phyloP scores from a whole-genome alignment of 2,113 vertebrate genomes.

The Tragelaphus strepsiceros region DNA sequence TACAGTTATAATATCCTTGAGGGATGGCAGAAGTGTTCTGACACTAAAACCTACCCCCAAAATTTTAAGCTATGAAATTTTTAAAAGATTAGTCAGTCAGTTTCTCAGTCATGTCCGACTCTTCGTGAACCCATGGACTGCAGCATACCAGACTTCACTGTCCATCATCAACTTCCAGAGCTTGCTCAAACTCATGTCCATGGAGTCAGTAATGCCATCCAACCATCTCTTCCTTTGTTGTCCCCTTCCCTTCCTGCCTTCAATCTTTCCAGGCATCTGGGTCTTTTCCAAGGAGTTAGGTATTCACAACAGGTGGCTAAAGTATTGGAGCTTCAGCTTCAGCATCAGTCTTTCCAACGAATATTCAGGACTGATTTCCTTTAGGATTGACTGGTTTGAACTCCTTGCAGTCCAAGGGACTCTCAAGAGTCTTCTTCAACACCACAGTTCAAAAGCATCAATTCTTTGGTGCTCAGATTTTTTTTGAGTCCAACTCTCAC shows the following conservation, averaged over 20 bases:
- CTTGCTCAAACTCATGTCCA: neutral
- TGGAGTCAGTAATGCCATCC: neutral
- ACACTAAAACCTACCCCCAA: neutral
- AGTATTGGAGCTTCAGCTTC: neutral
- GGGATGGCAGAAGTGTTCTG: neutral
- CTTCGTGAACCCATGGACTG: neutral
- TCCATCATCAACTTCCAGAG: neutral
- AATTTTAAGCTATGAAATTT: neutral
- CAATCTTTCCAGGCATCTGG: neutral
- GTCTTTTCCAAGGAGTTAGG: neutral
- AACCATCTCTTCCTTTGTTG: neutral
- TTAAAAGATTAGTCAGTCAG: neutral
- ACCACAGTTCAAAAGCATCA: neutral
- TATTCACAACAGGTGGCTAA: neutral
- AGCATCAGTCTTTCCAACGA: neutral
- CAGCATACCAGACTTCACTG: neutral
- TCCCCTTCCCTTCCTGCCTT: neutral
- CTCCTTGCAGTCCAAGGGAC: neutral
- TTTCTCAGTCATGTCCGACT: neutral
- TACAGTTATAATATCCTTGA: neutral
- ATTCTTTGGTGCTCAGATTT: neutral
- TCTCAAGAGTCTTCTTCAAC: neutral
- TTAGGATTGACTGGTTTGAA: neutral
- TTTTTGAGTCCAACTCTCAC: neutral
- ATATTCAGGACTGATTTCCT: neutral